These are phyloP conservation scores for Ophiodon elongatus DNA, from an alignment of 2,113 vertebrate genomes.

Conservation along the genomic window DNA sequence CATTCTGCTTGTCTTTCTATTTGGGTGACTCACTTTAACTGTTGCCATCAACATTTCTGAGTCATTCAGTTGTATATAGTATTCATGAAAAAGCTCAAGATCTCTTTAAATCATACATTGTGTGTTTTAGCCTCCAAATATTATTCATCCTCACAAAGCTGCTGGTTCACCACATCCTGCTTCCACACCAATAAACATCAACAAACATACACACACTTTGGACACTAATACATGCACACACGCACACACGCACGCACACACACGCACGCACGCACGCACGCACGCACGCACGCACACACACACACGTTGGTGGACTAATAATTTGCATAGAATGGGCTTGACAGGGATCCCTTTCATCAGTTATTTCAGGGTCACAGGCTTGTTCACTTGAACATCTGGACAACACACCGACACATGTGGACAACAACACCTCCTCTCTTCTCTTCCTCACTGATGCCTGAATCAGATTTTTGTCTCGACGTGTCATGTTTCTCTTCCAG, in stretches of 20 bases:
- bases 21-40: slow-evolving; percentile 3
- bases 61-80: slow-evolving; percentile 34
- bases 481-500: not conserved
- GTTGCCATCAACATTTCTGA: not conserved
- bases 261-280: not conserved
- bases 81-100: slow-evolving; percentile 14
- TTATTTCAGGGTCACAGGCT: slow-evolving; percentile 38
- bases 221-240: not conserved
- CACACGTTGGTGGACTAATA: slow-evolving; percentile 9
- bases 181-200: slow-evolving; percentile 1
- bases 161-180: slow-evolving; percentile 5
- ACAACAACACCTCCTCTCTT: slow-evolving; percentile 22
- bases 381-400: slow-evolving; percentile 75
- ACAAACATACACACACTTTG: not conserved
- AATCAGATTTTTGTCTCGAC: not conserved
- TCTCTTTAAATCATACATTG: slow-evolving; percentile 33
- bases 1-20: not conserved
- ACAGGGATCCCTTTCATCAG: slow-evolving; percentile 28
- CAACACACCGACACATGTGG: slow-evolving; percentile 44
- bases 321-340: slow-evolving; percentile 18
- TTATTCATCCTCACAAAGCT: slow-evolving; percentile 9
- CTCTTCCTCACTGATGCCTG: not conserved
- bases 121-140: slow-evolving; percentile 34
- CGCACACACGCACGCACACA: not conserved
- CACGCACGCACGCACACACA: not conserved